Evolutionary conservation across 2,113 vertebrate species (phyloP), one percentile per base, ranked within the genome.

Genomic region (Pogonocichla stellata): DNA sequence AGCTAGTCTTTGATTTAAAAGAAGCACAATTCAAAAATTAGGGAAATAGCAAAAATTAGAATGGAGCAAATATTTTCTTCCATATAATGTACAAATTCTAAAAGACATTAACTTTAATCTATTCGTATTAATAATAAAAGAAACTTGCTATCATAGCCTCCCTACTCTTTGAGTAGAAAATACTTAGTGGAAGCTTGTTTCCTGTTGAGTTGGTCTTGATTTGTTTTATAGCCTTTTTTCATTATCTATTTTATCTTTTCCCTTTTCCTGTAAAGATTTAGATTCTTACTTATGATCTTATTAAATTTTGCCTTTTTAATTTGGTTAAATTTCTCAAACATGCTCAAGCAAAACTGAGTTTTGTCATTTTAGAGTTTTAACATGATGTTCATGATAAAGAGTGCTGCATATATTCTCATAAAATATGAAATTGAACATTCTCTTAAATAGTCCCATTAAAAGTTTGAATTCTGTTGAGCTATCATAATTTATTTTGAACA

Each of bases 111-210:
- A 43, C 61, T 88, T 86, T 79, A 12, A 33, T 38, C 3, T n/a
- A 16, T 36, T 42, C 42, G 23, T 50, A 11, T 42, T 56, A 42
- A 51, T 20, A 3, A 36, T 19, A 3, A 56, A 56, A 67, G 33
- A 33, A 11, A 5, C 3, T 47, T 31, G 1, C 6, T 10, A 19
- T n/a, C 2, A 20, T 50, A 3, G 0, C 9, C 18, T 79, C 4
- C 10, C 1, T 61, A 7, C 24, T 53, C 13, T 79, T 61, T 79
- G 5, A 40, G 18, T 43, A 57, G 8, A 45, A 22, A 20, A 29
- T 25, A 56, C 13, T 28, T 38, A n/a, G 5, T 56, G 12, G 34
- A 69, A 80, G 15, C 8, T 53, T 61, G 13, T 45, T 79, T 24
- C 22, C 7, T 62, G 2, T 54, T 53, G 16, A 61, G 4, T 26